phyloP scores from a whole-genome alignment of 2,113 vertebrate species.

The Phyllopteryx taeniolatus region DNA sequence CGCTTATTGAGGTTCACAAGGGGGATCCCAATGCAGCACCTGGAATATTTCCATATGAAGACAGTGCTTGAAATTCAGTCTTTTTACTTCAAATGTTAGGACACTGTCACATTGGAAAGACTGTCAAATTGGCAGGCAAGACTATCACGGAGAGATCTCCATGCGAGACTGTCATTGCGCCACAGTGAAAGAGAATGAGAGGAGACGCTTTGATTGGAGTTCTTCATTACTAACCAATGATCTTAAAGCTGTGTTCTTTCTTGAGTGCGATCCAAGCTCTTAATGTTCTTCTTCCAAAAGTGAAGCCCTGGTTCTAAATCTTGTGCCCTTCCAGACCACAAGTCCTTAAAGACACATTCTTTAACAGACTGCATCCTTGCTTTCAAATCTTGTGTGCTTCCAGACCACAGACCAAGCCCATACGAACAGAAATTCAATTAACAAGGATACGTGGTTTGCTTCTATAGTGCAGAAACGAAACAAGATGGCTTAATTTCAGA shows the following conservation, averaged over 20 bases:
- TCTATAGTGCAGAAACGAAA: background rate
- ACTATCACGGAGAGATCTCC: too few species aligned
- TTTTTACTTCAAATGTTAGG: background rate
- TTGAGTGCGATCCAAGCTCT: background rate
- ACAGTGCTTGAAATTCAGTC: background rate
- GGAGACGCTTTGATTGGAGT: too few species aligned
- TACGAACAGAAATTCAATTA: background rate
- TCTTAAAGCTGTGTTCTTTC: background rate
- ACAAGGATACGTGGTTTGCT: background rate
- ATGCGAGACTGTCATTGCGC: too few species aligned
- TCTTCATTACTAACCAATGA: background rate
- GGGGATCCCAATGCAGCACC: slow-evolving; percentile 13
- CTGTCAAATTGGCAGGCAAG: too few species aligned
- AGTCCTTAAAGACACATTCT: background rate
- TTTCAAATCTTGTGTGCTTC: background rate
- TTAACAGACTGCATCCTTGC: background rate
- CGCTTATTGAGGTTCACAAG: slow-evolving; percentile 24
- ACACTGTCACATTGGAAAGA: background rate
- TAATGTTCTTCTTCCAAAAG: background rate
- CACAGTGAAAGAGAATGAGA: too few species aligned
- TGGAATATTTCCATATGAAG: slow-evolving; percentile 21
- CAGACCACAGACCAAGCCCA: background rate
- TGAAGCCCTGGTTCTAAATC: background rate
- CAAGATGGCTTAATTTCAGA: background rate
- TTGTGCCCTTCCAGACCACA: background rate